These are phyloP conservation scores for Ischnura elegans DNA, from an alignment of 2,888 invertebrate genomes.

Conservation along the genomic window DNA sequence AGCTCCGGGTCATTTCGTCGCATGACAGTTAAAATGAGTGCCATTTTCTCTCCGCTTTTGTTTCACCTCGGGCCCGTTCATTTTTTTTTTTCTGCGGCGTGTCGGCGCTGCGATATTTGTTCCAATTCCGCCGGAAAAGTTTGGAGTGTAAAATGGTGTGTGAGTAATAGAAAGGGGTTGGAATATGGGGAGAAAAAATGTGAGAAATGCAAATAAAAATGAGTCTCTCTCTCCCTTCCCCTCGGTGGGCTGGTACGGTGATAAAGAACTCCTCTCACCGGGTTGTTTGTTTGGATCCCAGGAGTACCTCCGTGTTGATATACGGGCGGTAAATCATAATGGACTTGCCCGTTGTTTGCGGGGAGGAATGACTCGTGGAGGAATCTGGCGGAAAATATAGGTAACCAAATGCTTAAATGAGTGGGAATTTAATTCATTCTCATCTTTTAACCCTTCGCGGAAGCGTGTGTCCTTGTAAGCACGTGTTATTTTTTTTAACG, in stretches of 20 bases:
- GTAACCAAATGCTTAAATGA: background rate
- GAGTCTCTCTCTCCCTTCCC: background rate
- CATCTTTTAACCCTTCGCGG: background rate
- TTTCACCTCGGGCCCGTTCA: background rate
- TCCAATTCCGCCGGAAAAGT: background rate
- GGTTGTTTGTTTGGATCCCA: background rate
- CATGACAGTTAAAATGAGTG: background rate
- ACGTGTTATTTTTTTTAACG: background rate
- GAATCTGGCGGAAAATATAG: background rate
- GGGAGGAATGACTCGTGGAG: background rate
- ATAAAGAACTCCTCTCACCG: conserved; percentile 13
- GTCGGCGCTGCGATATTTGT: conserved; percentile 8
- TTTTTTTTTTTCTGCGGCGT: background rate
- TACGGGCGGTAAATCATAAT: conserved; percentile 29
- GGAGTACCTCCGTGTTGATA: conserved; percentile 26
- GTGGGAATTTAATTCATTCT: background rate
- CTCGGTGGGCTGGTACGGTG: background rate
- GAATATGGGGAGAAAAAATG: background rate
- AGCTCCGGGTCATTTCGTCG: conserved; percentile 25
- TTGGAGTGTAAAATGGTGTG: background rate
- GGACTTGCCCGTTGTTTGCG: background rate
- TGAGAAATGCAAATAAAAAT: background rate
- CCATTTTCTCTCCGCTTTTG: background rate
- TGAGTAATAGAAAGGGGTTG: background rate
- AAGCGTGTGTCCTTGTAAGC: background rate